phyloP scores from a whole-genome alignment of 1,140 invertebrate species.

The Lutraria rhynchaena region DNA sequence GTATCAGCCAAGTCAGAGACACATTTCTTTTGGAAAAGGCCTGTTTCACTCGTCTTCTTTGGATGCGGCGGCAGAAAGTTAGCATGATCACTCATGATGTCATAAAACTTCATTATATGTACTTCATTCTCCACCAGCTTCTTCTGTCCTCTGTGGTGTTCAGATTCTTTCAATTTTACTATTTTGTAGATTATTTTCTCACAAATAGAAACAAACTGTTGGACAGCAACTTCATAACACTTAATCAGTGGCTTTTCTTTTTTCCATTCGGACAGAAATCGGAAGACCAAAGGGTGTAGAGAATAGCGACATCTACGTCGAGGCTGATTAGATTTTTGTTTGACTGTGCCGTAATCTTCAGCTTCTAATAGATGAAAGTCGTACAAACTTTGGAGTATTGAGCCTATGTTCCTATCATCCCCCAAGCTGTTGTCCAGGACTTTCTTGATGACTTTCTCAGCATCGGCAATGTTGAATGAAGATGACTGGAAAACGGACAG shows the following conservation, averaged over 20 bases:
- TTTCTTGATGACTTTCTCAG: background rate
- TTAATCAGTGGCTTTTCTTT: background rate
- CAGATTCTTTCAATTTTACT: background rate
- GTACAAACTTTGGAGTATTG: background rate
- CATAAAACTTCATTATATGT: slow-evolving; percentile 39
- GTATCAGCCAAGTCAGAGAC: slow-evolving; percentile 41
- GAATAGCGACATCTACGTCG: background rate
- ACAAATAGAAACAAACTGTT: slow-evolving; percentile 24
- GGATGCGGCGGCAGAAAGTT: background rate
- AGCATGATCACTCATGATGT: slow-evolving; percentile 29
- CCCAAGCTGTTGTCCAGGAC: background rate
- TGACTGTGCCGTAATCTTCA: background rate
- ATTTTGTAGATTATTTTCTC: slow-evolving; percentile 17
- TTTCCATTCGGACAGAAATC: slow-evolving; percentile 41
- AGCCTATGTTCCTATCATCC: background rate
- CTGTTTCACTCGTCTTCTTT: slow-evolving; percentile 2
- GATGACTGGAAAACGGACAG: slow-evolving; percentile 46
- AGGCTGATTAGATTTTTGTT: background rate
- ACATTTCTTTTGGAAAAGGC: slow-evolving; percentile 9
- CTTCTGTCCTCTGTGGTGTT: slow-evolving; percentile 19
- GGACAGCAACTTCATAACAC: background rate
- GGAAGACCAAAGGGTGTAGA: slow-evolving; percentile 41
- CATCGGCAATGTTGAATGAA: slow-evolving; percentile 12
- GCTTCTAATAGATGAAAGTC: slow-evolving; percentile 23
- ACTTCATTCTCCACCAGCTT: slow-evolving; percentile 16